Percentiles rank a stretch among this genome's conserved stretches.
phyloP scores from a whole-genome alignment of 2,797 vertebrate genomes.

The Danio choprae region DNA sequence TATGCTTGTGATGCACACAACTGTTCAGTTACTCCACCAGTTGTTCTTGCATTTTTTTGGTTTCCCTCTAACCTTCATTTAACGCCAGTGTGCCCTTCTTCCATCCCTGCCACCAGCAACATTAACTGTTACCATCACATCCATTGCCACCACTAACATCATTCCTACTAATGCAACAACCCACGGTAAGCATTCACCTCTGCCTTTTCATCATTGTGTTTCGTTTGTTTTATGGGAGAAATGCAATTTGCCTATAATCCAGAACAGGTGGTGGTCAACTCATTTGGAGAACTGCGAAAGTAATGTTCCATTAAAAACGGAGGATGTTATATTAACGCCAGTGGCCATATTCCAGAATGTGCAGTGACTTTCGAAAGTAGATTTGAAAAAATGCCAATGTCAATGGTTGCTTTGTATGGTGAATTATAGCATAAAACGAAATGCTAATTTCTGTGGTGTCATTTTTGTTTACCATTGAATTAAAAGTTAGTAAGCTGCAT shows the following conservation, averaged over 20 bases:
- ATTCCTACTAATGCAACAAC: slow-evolving; percentile 84
- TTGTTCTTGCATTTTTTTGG: slow-evolving; percentile 44
- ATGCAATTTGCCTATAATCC: slow-evolving; percentile 5
- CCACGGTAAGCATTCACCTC: slow-evolving; percentile 81
- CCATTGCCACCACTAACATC: slow-evolving; percentile 87
- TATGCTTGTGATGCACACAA: slow-evolving; percentile 22
- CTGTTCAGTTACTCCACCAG: slow-evolving; percentile 35
- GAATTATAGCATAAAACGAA: background rate
- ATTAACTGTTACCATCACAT: slow-evolving; percentile 83
- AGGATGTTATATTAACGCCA: slow-evolving; percentile 6
- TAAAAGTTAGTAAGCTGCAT: background rate
- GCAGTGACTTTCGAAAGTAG: background rate
- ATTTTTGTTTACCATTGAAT: background rate
- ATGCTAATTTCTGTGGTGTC: background rate
- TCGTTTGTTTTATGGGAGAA: slow-evolving; percentile 23
- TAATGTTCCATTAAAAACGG: slow-evolving; percentile 2
- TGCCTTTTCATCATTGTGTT: slow-evolving; percentile 27
- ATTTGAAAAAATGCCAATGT: background rate
- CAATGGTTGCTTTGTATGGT: background rate
- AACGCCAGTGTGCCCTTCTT: slow-evolving; percentile 73
- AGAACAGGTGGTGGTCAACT: slow-evolving; percentile 6
- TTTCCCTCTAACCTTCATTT: slow-evolving; percentile 43
- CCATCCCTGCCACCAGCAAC: slow-evolving; percentile 85
- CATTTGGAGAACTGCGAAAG: slow-evolving; percentile 1
- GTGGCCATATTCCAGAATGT: slow-evolving; percentile 10